Conservation (phyloP, 2,113 vertebrate species). For the Chrysochloris asiatica region DNA sequence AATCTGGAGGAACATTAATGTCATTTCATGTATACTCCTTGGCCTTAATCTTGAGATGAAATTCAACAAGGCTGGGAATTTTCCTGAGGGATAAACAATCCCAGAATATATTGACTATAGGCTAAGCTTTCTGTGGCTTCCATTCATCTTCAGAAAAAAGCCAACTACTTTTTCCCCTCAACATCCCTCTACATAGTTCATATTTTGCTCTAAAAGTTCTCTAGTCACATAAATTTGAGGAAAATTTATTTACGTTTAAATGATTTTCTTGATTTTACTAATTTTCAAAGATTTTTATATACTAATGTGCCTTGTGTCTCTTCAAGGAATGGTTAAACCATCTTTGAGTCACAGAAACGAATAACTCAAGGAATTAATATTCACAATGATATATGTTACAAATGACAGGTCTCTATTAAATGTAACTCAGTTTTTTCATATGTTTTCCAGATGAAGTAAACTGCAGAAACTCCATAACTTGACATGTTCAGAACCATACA, state of each 20-base stretch:
- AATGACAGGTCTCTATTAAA: background rate
- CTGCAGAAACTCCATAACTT: background rate
- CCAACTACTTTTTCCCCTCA: background rate
- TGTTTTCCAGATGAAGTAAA: background rate
- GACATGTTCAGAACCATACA: background rate
- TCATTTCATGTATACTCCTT: too few species aligned
- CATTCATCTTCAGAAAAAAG: background rate
- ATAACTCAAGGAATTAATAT: constrained; percentile 9
- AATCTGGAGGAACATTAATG: too few species aligned
- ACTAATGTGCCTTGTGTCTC: background rate
- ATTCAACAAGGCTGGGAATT: too few species aligned
- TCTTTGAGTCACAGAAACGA: constrained; percentile 3
- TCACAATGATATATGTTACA: background rate
- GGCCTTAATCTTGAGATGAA: too few species aligned
- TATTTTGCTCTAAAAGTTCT: constrained; percentile 24
- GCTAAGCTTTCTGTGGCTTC: background rate
- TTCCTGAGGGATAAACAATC: background rate
- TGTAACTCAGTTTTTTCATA: background rate
- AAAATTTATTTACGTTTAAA: constrained; percentile 45
- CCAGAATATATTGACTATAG: background rate
- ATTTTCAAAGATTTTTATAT: background rate
- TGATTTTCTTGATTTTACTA: background rate
- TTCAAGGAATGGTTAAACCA: background rate
- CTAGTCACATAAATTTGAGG: constrained; percentile 1
- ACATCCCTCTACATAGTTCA: background rate